Evolutionary conservation across 2,113 vertebrate genomes (phyloP).

Genomic region (Leucosticte australis): DNA sequence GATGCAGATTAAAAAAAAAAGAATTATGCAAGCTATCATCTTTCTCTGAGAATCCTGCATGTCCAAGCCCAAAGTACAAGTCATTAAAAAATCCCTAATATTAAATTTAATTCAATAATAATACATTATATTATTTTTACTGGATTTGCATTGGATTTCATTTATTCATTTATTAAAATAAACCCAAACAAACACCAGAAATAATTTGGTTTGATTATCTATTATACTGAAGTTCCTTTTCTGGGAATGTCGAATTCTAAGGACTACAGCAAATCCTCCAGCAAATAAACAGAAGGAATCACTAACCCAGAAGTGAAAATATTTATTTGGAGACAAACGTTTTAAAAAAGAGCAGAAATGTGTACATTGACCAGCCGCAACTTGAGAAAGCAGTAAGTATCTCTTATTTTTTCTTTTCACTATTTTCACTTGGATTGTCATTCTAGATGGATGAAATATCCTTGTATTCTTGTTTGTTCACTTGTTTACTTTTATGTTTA

Average conservation of each 20-base stretch:
- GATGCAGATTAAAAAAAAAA: not conserved
- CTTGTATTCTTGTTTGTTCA: not conserved
- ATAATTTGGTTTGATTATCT: not conserved
- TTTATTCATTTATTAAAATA: not conserved
- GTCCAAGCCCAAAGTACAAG: not conserved
- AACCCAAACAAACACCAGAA: not conserved
- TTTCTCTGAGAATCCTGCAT: not conserved
- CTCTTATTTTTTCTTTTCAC: not conserved
- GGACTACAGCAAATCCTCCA: not conserved
- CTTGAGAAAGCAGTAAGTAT: not conserved
- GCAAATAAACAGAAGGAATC: not conserved
- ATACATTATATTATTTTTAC: not conserved
- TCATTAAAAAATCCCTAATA: not conserved
- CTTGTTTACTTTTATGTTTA: not conserved
- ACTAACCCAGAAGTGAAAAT: not conserved
- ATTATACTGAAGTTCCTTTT: not conserved
- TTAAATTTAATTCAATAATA: not conserved
- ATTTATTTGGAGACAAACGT: not conserved
- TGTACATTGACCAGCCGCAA: not conserved
- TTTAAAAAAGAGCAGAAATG: not conserved
- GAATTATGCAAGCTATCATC: not conserved
- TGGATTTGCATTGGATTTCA: fast-evolving
- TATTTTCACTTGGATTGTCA: not conserved
- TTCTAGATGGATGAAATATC: not conserved
- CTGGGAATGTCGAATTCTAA: not conserved